Evolutionary conservation across 2,888 invertebrate species (phyloP).

Genomic region (Notocelia uddmanniana): DNA sequence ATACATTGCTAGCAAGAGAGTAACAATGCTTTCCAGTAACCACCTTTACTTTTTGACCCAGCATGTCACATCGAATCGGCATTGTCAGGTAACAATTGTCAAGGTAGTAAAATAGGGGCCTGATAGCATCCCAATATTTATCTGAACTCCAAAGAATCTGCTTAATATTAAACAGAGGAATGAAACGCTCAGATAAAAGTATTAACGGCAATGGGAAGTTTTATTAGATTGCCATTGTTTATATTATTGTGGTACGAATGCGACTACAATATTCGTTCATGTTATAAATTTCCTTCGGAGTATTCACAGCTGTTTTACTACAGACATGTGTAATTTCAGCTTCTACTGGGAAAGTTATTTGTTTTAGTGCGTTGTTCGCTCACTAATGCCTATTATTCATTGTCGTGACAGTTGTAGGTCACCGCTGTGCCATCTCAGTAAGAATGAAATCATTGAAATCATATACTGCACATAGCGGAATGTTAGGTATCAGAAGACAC

Average conservation of each 20-base stretch:
- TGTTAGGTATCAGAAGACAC: not conserved
- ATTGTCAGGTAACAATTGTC: too few species aligned
- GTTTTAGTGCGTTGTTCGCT: slow-evolving; percentile 24
- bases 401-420: slow-evolving; percentile 28
- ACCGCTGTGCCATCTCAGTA: slow-evolving; percentile 14
- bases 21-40: too few species aligned
- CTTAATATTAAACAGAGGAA: not conserved
- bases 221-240: not conserved
- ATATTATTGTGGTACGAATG: not conserved
- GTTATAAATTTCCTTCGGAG: not conserved
- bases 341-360: slow-evolving; percentile 26
- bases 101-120: too few species aligned
- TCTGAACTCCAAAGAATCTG: not conserved
- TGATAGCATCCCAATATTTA: too few species aligned
- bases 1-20: too few species aligned
- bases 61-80: too few species aligned
- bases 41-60: too few species aligned
- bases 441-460: slow-evolving; percentile 35
- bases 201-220: not conserved
- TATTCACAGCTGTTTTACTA: slow-evolving; percentile 7
- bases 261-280: not conserved
- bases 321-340: slow-evolving; percentile 16
- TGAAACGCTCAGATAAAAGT: not conserved
- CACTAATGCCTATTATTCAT: slow-evolving; percentile 23
- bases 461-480: slow-evolving; percentile 2